Conservation (phyloP, 2,797 vertebrate genomes). For the Myotis myotis region DNA sequence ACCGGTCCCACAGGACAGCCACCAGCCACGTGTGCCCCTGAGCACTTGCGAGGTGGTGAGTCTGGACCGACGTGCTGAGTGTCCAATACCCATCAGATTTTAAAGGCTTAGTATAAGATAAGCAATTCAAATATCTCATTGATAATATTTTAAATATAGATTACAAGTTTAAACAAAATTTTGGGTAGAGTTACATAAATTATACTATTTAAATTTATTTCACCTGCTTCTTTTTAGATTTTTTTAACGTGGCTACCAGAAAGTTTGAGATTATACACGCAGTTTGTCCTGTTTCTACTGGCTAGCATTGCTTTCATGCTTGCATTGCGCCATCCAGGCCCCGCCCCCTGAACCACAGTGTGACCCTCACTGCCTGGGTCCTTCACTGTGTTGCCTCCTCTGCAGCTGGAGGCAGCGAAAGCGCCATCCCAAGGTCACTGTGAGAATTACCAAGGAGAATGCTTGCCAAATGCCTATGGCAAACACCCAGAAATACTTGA, state of each 20-base stretch:
- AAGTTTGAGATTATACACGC: rapidly evolving
- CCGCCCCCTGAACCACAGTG: rapidly evolving
- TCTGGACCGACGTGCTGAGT: rapidly evolving
- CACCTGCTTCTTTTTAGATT: neutral
- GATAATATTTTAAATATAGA: neutral
- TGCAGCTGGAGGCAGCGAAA: rapidly evolving
- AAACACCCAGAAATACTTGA: too few relatives aligned
- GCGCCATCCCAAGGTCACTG: neutral
- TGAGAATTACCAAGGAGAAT: neutral
- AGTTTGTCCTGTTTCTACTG: neutral
- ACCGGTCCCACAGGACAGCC: rapidly evolving
- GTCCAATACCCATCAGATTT: too few relatives aligned
- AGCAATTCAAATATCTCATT: neutral
- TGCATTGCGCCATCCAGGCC: rapidly evolving
- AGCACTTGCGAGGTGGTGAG: rapidly evolving
- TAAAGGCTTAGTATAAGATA: neutral
- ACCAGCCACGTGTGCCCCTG: neutral
- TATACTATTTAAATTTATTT: neutral
- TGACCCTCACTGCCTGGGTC: rapidly evolving
- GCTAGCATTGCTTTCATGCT: rapidly evolving
- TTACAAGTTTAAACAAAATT: neutral
- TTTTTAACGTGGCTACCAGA: neutral
- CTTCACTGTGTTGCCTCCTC: rapidly evolving
- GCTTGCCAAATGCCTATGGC: rapidly evolving
- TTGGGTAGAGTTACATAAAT: neutral